Evolutionary conservation across 1,140 invertebrate species (phyloP), one percentile per base, ranked within the genome.

Genomic region (Drosophila fuyamai): DNA sequence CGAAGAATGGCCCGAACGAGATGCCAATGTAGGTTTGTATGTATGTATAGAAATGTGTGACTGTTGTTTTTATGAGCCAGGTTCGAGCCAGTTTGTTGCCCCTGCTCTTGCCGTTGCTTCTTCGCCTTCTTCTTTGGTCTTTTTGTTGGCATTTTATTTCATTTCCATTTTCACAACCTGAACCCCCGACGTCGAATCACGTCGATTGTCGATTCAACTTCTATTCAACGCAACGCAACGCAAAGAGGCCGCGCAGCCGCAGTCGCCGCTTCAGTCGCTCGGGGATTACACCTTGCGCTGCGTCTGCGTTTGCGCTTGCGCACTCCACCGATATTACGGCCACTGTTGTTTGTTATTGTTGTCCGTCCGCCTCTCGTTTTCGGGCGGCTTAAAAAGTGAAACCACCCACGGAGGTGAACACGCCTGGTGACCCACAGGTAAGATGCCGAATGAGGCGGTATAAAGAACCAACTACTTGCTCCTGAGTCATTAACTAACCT

Each of bases 321-420:
- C 43, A 54, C 13, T 23, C 27, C 12, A 29, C 14, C 40, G 12
- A 14, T 18, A 27, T 44, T 29, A 38, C 36, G 36, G 36, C 36
- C 36, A 1, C 36, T 5, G 38, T 57, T 18, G 14, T 18, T 58
- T 58, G 43, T 18, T 58, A 32, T 32, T 7, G 8, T 32, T 32
- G 6, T 32, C 27, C n/a, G 40, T 38, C 12, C 14, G 9, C 29
- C 12, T 54, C 54, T 40, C 10, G 10, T 16, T 60, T 16, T 38
- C n/a, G 18, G 10, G 16, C 10, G 48, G 48, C 56, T 86, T 82
- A 76, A 86, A 86, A 86, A 86, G 82, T 86, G 79, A 82, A 85
- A 76, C 32, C 44, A 27, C 35, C 58, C 58, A 14, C 47, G 13
- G n/a, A 59, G 48, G 58, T 38, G 35, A 32, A 6, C 29, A 32